These are phyloP conservation scores for Chymomyza costata DNA, from an alignment of 1,140 invertebrate genomes.

Conservation along the genomic window DNA sequence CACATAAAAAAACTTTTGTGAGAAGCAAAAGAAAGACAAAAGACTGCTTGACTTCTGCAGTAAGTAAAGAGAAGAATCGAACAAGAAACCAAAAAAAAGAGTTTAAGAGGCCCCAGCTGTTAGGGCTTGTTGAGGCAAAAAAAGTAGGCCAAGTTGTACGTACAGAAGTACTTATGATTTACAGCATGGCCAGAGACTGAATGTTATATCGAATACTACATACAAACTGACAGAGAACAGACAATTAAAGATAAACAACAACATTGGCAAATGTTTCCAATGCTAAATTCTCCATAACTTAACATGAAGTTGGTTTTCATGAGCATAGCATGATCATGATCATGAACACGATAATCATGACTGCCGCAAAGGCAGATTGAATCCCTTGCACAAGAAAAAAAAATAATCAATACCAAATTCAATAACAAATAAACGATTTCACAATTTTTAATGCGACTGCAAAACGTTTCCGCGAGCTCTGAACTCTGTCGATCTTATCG, in stretches of 20 bases:
- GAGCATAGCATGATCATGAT: no score
- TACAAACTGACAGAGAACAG: conserved; percentile 12
- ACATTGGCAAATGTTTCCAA: conserved; percentile 21
- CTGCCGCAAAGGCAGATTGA: no score
- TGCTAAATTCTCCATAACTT: conserved; percentile 17
- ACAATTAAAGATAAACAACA: conserved; percentile 33
- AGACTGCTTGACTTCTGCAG: not conserved
- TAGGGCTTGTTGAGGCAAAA: conserved; percentile 12
- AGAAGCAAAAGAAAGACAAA: conserved; percentile 10
- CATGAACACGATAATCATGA: no score
- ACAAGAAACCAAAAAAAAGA: conserved; percentile 8
- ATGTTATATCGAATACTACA: conserved; percentile 13
- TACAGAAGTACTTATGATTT: conserved; percentile 44
- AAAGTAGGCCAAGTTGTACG: conserved; percentile 58
- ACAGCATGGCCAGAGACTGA: conserved; percentile 19
- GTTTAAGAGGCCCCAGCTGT: conserved; percentile 5
- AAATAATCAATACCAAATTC: conserved; percentile 20
- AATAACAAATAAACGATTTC: no score
- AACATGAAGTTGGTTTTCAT: no score
- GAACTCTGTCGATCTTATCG: conserved; percentile 7
- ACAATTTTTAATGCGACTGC: no score
- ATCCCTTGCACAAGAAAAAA: no score
- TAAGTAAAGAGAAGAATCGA: no score
- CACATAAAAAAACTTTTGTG: conserved; percentile 9
- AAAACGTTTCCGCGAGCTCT: no score